Base-by-base conservation (phyloP, 2,888 invertebrate genomes). In the Tachina lurida region DNA sequence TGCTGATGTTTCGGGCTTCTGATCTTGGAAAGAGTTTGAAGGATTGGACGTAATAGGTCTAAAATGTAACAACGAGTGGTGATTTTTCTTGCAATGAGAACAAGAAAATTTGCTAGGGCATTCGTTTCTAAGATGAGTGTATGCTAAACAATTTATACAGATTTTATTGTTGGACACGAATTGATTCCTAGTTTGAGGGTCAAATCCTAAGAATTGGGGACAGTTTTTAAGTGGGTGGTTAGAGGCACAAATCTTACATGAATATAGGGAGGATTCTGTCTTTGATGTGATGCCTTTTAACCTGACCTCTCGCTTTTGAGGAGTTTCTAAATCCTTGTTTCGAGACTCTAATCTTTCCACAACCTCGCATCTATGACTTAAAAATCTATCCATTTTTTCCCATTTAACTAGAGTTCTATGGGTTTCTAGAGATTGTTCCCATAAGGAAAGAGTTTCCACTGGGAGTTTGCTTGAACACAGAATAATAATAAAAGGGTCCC, bases 41-140 rank as follows among this genome's bases (percentile, higher is more conserved):
- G 10, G 12, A 5, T 22, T 15, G 13, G 62, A 10, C 19, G 19
- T 39, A 17, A 39, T 7, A 15, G 39, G 47, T 17, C 13, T 3
- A 9, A 68, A 77, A 41, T 77, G 77, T 22, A 77, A 60, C 2
- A 77, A 47, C 3, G 77, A 49, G 49, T 68, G 67, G 22, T 76
- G 76, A 43, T 49, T 49, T 41, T n/a, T 74, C 17, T 52, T 47
- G 7, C 49, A 73, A 7, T 47, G 19, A n/a, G 22, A 45, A 15
- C 60, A 73, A 4, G 49, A 8, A 41, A 41, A 74, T 52, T 62
- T 62, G 39, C 62, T 74, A 3, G 31, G 60, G 19, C 74, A 62
- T 12, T 58, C 58, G 3, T 60, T 73, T 17, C 60, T 43, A 13
- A 22, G 22, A 22, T 22, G 2, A 22, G 22, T 22, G 22, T 63